Conservation (phyloP, 1,140 invertebrate species). For the Armadillidium nasatum region DNA sequence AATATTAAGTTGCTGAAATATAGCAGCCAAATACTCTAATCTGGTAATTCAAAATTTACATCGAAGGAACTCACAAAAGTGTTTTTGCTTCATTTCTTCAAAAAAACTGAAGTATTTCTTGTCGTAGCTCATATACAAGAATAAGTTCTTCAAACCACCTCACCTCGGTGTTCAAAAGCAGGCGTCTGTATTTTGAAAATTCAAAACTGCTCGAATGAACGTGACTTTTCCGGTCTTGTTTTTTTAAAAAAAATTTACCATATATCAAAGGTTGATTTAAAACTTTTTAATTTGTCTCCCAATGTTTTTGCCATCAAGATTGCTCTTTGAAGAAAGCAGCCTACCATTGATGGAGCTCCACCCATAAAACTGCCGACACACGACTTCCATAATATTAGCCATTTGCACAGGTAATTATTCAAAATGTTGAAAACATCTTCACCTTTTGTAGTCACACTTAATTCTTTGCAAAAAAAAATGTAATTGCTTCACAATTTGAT, state of each 20-base stretch:
- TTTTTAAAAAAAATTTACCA: no score
- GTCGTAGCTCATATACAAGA: no score
- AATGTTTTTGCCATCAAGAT: slow-evolving; percentile 18
- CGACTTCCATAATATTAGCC: slow-evolving; percentile 4
- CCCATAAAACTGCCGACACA: slow-evolving; percentile 13
- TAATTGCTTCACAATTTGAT: no score
- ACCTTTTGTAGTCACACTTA: no score
- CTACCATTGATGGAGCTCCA: slow-evolving; percentile 18
- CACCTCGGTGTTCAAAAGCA: no score
- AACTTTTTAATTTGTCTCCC: neutral
- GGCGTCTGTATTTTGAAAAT: no score
- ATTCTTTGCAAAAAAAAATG: no score
- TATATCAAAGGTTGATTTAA: no score
- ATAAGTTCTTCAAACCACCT: no score
- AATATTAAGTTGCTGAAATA: neutral
- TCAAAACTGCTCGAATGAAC: no score
- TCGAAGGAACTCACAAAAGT: slow-evolving; percentile 7
- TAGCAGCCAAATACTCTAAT: neutral
- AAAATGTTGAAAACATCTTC: slow-evolving; percentile 13
- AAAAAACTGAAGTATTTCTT: slow-evolving; percentile 10
- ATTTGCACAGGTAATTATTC: slow-evolving; percentile 5
- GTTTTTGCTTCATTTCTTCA: slow-evolving; percentile 10
- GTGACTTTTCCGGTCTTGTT: no score
- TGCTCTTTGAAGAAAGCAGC: slow-evolving; percentile 20
- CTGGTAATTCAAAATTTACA: neutral